Evolutionary conservation across 2,888 invertebrate genomes (phyloP).

Genomic region (Beris chalybata): DNA sequence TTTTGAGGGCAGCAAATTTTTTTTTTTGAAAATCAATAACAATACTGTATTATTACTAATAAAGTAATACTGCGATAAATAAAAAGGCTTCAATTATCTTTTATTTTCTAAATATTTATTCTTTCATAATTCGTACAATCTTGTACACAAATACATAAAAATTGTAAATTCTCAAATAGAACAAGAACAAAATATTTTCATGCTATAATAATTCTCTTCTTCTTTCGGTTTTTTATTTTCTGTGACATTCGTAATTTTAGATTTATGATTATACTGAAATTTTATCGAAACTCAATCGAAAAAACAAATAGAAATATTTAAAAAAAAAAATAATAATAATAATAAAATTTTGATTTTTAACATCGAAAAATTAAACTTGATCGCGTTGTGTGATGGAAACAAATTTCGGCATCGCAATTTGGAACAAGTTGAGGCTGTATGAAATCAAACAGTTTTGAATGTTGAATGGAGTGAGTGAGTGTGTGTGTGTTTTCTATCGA

Average conservation of each 20-base stretch:
- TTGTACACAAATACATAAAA: constrained; percentile 4
- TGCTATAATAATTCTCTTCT: background rate
- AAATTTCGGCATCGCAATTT: too few species aligned
- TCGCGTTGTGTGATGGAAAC: too few species aligned
- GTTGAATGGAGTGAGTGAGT: too few species aligned
- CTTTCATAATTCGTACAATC: constrained; percentile 33
- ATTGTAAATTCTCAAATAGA: constrained; percentile 2
- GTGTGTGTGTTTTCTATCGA: too few species aligned
- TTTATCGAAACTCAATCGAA: background rate
- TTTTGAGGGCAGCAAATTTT: too few species aligned
- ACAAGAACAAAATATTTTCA: background rate
- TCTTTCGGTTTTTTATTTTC: constrained; percentile 4
- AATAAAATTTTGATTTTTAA: background rate
- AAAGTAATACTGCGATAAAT: too few species aligned
- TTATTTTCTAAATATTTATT: constrained; percentile 33
- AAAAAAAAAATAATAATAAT: background rate
- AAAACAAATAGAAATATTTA: background rate
- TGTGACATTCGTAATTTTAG: background rate
- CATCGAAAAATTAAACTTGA: too few species aligned
- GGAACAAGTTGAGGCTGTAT: too few species aligned
- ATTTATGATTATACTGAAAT: background rate
- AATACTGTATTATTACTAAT: too few species aligned
- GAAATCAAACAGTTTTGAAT: too few species aligned
- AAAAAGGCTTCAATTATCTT: constrained; percentile 3
- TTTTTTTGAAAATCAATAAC: too few species aligned